A percentile compares a stretch with the other conserved stretches of the same genome.
phyloP scores from a whole-genome alignment of 1,140 invertebrate genomes.

The Pygmarrhopalites habei region DNA sequence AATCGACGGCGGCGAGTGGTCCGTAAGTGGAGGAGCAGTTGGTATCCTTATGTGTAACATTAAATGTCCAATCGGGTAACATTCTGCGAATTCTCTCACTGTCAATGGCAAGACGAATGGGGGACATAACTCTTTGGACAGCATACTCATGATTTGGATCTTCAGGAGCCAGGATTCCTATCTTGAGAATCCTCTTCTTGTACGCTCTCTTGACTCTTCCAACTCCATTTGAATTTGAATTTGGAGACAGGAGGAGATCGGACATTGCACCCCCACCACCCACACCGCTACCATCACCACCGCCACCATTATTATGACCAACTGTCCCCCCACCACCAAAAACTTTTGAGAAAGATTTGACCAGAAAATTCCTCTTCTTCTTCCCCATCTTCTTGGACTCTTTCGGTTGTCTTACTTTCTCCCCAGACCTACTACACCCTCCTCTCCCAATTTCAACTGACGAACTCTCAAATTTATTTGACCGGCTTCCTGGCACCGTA shows the following conservation, averaged over 20 bases:
- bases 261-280: too few relatives aligned
- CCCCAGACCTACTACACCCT: too few relatives aligned
- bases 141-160: conserved; percentile 57
- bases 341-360: too few relatives aligned
- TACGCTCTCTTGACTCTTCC: conserved; percentile 2
- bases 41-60: conserved; percentile 62
- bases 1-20: conserved; percentile 68
- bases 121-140: conserved; percentile 61
- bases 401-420: too few relatives aligned
- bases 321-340: too few relatives aligned
- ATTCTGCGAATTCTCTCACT: conserved; percentile 51
- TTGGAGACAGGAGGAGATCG: conserved; percentile 2
- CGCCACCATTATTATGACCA: background rate
- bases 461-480: background rate
- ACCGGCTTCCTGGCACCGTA: background rate
- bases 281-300: too few relatives aligned
- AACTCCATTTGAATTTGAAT: too few relatives aligned
- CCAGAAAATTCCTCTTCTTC: too few relatives aligned
- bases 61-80: conserved; percentile 60
- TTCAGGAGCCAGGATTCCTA: conserved; percentile 62
- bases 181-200: conserved; percentile 42
- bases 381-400: too few relatives aligned
- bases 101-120: conserved; percentile 63
- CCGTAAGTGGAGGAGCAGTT: conserved; percentile 70
- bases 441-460: background rate